Evolutionary conservation across 1,140 invertebrate genomes (phyloP).

Genomic region (Dinoponera quadriceps): DNA sequence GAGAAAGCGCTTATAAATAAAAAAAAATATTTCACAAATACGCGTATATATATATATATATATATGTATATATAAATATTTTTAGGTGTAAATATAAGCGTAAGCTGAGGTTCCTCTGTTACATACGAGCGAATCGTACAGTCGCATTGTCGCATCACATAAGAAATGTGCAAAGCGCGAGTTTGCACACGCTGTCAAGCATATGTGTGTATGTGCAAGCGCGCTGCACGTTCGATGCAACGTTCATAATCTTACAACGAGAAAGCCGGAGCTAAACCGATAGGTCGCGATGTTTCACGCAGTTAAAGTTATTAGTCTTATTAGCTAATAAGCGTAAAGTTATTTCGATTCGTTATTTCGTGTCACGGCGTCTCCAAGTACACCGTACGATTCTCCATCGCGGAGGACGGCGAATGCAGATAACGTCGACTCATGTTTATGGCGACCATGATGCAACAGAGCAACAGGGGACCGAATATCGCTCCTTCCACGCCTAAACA

Average conservation of each 20-base stretch:
- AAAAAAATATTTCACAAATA: slow-evolving; percentile 14
- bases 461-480: slow-evolving; percentile 96
- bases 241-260: not conserved
- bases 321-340: slow-evolving; percentile 12
- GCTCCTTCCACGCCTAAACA: slow-evolving; percentile 98
- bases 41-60: not conserved
- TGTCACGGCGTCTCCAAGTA: slow-evolving; percentile 75
- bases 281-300: not conserved
- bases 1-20: slow-evolving; percentile 7
- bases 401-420: slow-evolving; percentile 82
- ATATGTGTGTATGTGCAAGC: not conserved
- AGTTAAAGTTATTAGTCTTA: not conserved
- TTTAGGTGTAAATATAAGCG: slow-evolving; percentile 64
- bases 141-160: slow-evolving; percentile 26
- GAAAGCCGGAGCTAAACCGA: slow-evolving; percentile 9
- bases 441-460: slow-evolving; percentile 94
- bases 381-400: slow-evolving; percentile 15
- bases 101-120: slow-evolving; percentile 41
- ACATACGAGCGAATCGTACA: not conserved
- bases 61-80: slow-evolving; percentile 29
- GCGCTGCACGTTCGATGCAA: slow-evolving; percentile 14
- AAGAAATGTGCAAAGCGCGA: slow-evolving; percentile 10
- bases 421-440: slow-evolving; percentile 89
- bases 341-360: slow-evolving; percentile 70
- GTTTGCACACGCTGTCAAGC: no score